Base-by-base conservation (phyloP, 1,140 invertebrate species). In the Lordiphosa clarofinis region DNA sequence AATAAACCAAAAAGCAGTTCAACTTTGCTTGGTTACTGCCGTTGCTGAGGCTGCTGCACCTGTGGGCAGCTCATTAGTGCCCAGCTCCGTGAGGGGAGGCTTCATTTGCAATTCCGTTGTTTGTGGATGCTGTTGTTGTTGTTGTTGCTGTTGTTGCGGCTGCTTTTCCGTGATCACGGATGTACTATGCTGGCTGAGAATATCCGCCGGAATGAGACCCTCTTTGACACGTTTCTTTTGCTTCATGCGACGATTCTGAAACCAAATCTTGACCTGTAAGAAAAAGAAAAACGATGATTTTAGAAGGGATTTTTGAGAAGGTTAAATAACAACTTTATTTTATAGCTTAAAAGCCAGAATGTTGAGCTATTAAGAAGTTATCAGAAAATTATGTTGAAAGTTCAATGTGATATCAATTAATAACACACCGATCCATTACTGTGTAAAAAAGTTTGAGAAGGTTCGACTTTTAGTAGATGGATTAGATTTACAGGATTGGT, bases 191-290 rank as follows among this genome's bases (percentile, higher is more conserved):
- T 88, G 87, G 8, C 69, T 60, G 24, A 90, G 60, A 10, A 89
- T 76, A 64, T 94, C 94, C 11, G 91, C 89, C 12, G 93, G 92
- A 67, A 95, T 92, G 4, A 97, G 90, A 0, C 96, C 96, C 79
- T 98, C 96, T 90, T 97, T 97, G 91, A 96, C 96, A 31, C 96
- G 90, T 86, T 97, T 97, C 91, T 97, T 97, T 87, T 97, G 96
- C 84, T 97, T 97, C 96, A 97, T 97, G 56, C 96, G 91, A 57
- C 96, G 90, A 86, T 97, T 97, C 82, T 97, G 96, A 86, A 97
- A 97, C 96, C 96, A 97, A 49, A 96, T 96, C 88, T 96, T 96
- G 8, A 95, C 94, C 93, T 96, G 19, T 11, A 54, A 63, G 0
- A 36, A 60, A 50, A 44, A 49, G n/a, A 6, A 15, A 10, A 7